Conservation (phyloP, 1,140 invertebrate species). For the Ceratosolen solmsi region DNA sequence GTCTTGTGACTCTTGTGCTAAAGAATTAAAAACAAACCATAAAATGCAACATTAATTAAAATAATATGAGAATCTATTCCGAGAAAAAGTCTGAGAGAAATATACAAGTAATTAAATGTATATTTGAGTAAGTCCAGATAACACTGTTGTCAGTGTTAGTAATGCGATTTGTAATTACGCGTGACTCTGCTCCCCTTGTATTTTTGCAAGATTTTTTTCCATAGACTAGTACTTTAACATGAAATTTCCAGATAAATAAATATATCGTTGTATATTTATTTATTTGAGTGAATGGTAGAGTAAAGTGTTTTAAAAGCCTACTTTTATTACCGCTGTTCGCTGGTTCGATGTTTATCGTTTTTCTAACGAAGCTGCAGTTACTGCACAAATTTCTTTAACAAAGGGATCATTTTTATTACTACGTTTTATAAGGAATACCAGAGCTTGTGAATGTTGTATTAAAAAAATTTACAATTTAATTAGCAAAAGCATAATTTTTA, state of each 20-base stretch:
- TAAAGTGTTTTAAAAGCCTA: constrained; percentile 17
- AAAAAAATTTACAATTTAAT: neutral
- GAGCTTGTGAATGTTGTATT: neutral
- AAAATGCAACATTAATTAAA: constrained; percentile 10
- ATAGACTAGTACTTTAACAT: constrained; percentile 43
- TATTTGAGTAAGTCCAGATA: constrained; percentile 12
- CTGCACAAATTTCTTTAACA: neutral
- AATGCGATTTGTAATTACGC: neutral
- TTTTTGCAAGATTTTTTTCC: constrained; percentile 48
- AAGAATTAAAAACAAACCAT: constrained; percentile 34
- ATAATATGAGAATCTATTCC: constrained; percentile 34
- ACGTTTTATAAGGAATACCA: neutral
- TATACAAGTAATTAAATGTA: constrained; percentile 37
- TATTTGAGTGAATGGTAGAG: constrained; percentile 30
- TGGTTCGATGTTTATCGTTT: neutral
- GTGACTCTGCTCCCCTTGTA: neutral
- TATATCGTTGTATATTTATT: constrained; percentile 12
- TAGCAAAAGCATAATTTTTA: neutral
- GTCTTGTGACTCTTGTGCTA: constrained; percentile 34
- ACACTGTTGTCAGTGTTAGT: neutral
- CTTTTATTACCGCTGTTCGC: neutral
- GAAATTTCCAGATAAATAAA: constrained; percentile 41
- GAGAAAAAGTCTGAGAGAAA: constrained; percentile 50
- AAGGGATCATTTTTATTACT: neutral
- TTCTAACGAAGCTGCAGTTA: constrained; percentile 7